Evolutionary conservation across 2,888 invertebrate species (phyloP), one percentile per base, ranked within the genome.

Genomic region (Drosophila yooni): DNA sequence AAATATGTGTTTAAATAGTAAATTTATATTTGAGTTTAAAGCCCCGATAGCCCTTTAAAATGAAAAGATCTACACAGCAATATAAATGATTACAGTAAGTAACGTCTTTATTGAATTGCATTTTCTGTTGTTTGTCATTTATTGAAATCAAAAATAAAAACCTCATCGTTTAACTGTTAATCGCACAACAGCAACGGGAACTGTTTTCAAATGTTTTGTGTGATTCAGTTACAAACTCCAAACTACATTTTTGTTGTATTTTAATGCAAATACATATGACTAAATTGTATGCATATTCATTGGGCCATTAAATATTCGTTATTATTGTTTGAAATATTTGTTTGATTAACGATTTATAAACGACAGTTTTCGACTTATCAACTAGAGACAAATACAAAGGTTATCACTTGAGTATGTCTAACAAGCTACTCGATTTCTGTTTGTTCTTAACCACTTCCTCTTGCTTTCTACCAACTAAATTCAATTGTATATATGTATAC

Each of bases 341-440:
- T 73, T 82, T 74, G 85, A 76, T 88, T 84, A 88, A 84, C 84
- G 86, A 84, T 89, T 82, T 89, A 81, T 71, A 85, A 83, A 83
- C 88, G 83, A 76, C 76, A 76, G 71, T 76, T 76, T 33, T 59
- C 21, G 54, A 63, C 88, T 89, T 85, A 85, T 43, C 7, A 80
- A 76, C 90, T 85, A 90, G 71, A 85, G 90, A 88, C 86, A 85
- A 85, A 85, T 85, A 85, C 85, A 85, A 90, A 90, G 85, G 88
- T 90, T 85, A 85, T 85, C 85, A 85, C 85, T 85, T 89, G 85
- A 85, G 85, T 90, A 85, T 73, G 86, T 90, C 85, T 90, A 85
- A 85, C 85, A 85, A 85, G 83, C 85, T 85, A 85, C 85, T 85
- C 85, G 71, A 46, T 66, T 68, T 27, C 52, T 52, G 64, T 68